Evolutionary conservation across 2,113 vertebrate genomes (phyloP).

Genomic region (Bothrops jararaca): DNA sequence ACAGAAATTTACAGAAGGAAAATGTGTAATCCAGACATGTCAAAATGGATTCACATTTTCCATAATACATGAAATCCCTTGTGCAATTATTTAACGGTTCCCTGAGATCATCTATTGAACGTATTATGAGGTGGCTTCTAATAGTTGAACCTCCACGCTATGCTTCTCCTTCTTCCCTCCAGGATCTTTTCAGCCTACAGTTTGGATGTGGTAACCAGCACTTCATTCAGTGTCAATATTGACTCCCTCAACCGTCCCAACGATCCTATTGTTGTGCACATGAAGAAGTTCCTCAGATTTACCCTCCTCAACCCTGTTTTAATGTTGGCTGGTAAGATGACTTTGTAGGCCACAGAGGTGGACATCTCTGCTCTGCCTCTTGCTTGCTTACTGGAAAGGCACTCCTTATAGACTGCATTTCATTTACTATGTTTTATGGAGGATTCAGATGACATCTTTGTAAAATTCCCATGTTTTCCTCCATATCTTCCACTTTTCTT

Average conservation of each 20-base stretch:
- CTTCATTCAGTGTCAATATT: constrained; percentile 75
- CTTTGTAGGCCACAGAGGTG: neutral
- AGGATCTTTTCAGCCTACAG: constrained; percentile 61
- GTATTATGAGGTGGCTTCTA: neutral
- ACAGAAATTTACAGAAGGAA: neutral
- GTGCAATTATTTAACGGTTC: neutral
- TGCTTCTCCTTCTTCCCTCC: neutral
- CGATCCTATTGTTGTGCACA: constrained; percentile 72
- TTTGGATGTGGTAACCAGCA: constrained; percentile 78
- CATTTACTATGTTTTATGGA: neutral
- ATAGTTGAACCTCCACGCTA: neutral
- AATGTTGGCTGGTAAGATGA: constrained; percentile 58
- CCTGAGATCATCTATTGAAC: neutral
- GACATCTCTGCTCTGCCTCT: neutral
- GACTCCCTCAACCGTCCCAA: constrained; percentile 75
- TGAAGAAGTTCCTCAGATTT: constrained; percentile 75
- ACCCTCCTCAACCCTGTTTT: constrained; percentile 64
- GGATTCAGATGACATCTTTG: neutral
- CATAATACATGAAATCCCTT: neutral
- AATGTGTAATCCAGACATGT: neutral
- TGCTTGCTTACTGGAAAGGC: neutral
- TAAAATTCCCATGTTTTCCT: neutral
- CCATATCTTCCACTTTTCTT: neutral
- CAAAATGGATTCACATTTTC: neutral
- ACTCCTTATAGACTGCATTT: neutral